Evolutionary conservation across 30 jellyfish, hydroid and myxozoan species (phyloP).

Genomic region (Cassiopea xamachana): DNA sequence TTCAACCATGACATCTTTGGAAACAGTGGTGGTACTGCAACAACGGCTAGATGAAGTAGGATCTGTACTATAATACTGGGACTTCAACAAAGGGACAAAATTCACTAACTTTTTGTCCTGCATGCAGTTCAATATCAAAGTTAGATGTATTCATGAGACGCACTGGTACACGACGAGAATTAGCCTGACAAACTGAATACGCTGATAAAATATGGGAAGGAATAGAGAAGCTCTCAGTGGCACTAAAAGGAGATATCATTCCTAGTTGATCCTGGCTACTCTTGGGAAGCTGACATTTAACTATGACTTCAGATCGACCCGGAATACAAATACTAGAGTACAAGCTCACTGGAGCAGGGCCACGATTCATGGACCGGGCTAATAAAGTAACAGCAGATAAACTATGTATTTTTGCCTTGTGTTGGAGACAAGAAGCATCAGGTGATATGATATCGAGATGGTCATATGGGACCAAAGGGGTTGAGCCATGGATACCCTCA

Average conservation of each 20-base stretch:
- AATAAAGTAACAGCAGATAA: slow-evolving; percentile 1
- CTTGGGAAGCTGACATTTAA: slow-evolving; percentile 10
- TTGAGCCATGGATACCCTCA: slow-evolving; percentile 47
- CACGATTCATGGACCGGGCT: slow-evolving; percentile 34
- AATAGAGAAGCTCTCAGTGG: not conserved
- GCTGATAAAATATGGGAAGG: slow-evolving; percentile 23
- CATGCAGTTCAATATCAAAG: slow-evolving; percentile 23
- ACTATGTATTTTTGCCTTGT: not conserved
- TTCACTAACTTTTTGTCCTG: slow-evolving; percentile 28
- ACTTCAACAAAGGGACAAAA: slow-evolving; percentile 29
- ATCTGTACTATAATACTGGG: not conserved
- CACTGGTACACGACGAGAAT: slow-evolving; percentile 19
- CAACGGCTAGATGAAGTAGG: not conserved
- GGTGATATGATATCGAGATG: not conserved
- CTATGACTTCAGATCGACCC: slow-evolving; percentile 30
- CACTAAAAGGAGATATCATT: slow-evolving; percentile 22
- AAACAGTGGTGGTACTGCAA: slow-evolving; percentile 1
- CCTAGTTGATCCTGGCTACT: slow-evolving; percentile 24
- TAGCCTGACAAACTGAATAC: slow-evolving; percentile 37
- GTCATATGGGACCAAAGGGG: not conserved
- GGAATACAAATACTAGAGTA: slow-evolving; percentile 13
- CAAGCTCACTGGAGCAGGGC: slow-evolving; percentile 51
- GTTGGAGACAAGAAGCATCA: not conserved
- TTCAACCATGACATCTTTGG: not conserved
- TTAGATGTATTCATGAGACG: slow-evolving; percentile 32